These are phyloP conservation scores for Gobiocypris rarus DNA, from an alignment of 2,113 vertebrate genomes.

Conservation along the genomic window DNA sequence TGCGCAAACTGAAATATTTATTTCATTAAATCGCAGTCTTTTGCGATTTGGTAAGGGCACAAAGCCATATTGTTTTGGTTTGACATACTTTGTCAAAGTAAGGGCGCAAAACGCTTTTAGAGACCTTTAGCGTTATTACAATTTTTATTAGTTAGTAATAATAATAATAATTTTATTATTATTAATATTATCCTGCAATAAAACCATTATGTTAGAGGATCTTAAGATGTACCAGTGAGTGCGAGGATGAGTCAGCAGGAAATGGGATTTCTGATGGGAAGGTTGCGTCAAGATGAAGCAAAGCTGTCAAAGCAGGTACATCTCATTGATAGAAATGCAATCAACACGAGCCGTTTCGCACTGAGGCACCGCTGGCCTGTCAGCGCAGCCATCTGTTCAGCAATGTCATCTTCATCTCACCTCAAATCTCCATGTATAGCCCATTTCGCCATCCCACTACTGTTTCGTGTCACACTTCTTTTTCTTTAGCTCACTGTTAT, in stretches of 20 bases:
- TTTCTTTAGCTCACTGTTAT: neutral
- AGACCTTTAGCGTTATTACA: neutral
- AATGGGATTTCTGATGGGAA: slow-evolving; percentile 7
- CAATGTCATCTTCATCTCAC: slow-evolving; percentile 2
- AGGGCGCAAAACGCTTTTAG: too few relatives aligned
- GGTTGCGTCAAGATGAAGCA: slow-evolving; percentile 6
- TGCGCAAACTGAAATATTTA: too few relatives aligned
- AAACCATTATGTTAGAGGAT: neutral
- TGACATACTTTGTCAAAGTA: too few relatives aligned
- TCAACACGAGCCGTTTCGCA: neutral
- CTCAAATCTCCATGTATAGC: too few relatives aligned
- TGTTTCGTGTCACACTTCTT: neutral
- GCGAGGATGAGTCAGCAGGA: neutral
- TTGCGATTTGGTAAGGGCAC: too few relatives aligned
- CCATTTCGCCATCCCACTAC: neutral
- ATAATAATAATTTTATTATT: neutral
- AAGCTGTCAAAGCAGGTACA: slow-evolving; percentile 22
- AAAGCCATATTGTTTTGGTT: too few relatives aligned
- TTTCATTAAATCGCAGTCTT: too few relatives aligned
- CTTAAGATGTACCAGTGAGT: neutral
- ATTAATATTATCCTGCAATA: neutral
- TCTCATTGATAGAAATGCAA: slow-evolving; percentile 3
- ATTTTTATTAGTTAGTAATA: neutral
- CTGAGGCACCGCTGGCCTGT: slow-evolving; percentile 29
- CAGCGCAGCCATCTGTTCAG: slow-evolving; percentile 26